Conservation (phyloP, 2,797 vertebrate genomes). For the Microcaecilia unicolor region DNA sequence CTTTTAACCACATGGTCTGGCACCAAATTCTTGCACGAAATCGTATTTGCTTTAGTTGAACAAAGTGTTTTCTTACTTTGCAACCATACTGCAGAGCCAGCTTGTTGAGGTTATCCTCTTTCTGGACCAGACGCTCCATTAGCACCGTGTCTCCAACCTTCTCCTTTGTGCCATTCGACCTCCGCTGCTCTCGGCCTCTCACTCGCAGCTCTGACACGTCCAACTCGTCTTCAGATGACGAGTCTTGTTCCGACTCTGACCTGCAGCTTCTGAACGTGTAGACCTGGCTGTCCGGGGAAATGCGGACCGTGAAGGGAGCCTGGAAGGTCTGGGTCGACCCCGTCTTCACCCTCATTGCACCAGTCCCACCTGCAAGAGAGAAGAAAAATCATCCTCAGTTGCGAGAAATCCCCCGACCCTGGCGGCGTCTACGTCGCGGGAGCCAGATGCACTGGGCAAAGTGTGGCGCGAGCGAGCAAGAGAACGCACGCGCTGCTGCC, state of each 20-base stretch:
- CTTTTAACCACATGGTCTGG: too few relatives aligned
- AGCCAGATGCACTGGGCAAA: too few relatives aligned
- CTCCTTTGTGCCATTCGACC: slow-evolving; percentile 4
- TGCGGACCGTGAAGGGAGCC: slow-evolving; percentile 69
- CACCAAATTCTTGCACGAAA: too few relatives aligned
- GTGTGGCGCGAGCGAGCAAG: too few relatives aligned
- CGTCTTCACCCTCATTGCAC: slow-evolving; percentile 67
- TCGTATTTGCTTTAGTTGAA: too few relatives aligned
- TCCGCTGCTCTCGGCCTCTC: slow-evolving; percentile 34
- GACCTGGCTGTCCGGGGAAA: slow-evolving; percentile 69
- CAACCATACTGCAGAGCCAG: slow-evolving; percentile 88
- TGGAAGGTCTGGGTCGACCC: slow-evolving; percentile 59
- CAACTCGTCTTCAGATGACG: slow-evolving; percentile 65
- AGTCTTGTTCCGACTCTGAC: slow-evolving; percentile 46
- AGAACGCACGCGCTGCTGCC: too few relatives aligned
- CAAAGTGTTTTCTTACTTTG: slow-evolving; percentile 75
- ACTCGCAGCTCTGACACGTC: slow-evolving; percentile 55
- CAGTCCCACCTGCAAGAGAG: slow-evolving; percentile 27
- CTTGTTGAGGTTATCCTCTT: slow-evolving; percentile 81
- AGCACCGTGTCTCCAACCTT: slow-evolving; percentile 49
- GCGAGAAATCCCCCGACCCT: too few relatives aligned
- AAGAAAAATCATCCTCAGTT: too few relatives aligned
- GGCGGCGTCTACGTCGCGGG: too few relatives aligned
- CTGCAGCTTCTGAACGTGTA: slow-evolving; percentile 61
- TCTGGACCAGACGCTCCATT: slow-evolving; percentile 63